These are phyloP conservation scores for Cephalotes varians DNA, from an alignment of 2,888 invertebrate genomes.

Conservation along the genomic window DNA sequence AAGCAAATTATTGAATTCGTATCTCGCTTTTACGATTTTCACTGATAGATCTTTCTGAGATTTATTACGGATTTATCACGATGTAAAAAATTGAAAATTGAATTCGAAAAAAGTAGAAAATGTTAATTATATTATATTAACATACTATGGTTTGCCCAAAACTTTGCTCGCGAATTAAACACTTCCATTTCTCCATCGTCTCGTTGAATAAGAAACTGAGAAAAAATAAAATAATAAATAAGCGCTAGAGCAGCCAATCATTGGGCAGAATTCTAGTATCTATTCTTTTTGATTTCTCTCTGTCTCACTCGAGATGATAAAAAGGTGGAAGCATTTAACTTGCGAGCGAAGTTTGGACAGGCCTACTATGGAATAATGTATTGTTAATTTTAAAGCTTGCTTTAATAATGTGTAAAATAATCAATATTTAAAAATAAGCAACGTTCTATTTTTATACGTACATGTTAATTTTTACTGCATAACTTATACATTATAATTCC, in stretches of 20 bases:
- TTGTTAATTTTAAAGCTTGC: neutral
- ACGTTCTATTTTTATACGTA: neutral
- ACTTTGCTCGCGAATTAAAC: too few species aligned
- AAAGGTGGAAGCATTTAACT: too few species aligned
- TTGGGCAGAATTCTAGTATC: too few species aligned
- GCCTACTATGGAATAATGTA: too few species aligned
- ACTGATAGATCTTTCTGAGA: neutral
- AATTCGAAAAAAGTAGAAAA: neutral
- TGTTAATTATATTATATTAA: neutral
- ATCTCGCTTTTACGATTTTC: neutral
- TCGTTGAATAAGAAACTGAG: too few species aligned
- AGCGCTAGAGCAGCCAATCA: too few species aligned
- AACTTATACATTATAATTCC: neutral
- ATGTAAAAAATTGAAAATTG: neutral
- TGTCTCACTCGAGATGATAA: too few species aligned
- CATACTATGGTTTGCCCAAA: too few species aligned
- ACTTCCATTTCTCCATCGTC: too few species aligned
- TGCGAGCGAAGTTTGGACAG: too few species aligned
- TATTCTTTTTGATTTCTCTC: too few species aligned
- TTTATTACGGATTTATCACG: neutral
- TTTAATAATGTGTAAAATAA: neutral
- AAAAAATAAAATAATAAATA: too few species aligned
- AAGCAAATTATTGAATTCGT: slow-evolving; percentile 11
- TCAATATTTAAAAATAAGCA: neutral
- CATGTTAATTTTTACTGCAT: neutral